Base-by-base conservation (phyloP, 2,888 invertebrate genomes). In the Aromia moschata region DNA sequence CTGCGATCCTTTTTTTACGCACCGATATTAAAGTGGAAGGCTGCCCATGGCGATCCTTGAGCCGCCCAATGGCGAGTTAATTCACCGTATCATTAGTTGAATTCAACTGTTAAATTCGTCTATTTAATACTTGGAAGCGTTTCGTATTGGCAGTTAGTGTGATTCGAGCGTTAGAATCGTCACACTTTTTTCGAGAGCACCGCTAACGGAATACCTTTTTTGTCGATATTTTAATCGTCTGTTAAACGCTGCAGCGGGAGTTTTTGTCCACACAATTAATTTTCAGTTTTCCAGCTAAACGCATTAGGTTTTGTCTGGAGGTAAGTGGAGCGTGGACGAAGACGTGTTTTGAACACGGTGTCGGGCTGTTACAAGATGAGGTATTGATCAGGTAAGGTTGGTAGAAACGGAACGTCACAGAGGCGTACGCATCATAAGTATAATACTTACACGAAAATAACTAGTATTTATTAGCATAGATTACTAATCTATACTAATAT, bases 21-120 rank as follows among this genome's bases (percentile, higher is more conserved):
- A 25, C 7, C 7, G 36, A 33, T 56, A 67, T 68, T 62, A 53
- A 60, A 64, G 65, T 60, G 56, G 67, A 61, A 58, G 65, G 58
- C 61, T 63, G 64, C 66, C 64, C 65, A 65, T 65, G 67, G 68
- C 65, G 64, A 68, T 64, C 44, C 9, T 44, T 61, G 64, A 62
- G 64, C 67, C 67, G 67, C 67, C 67, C 65, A 61, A 68, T 65
- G 65, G 64, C 59, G 62, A 63, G 62, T 64, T 70, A 71, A 70
- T 69, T 68, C 64, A 69, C 62, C 69, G 65, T 71, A 63, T 68
- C 68, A 71, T 71, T 71, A 70, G 65, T 65, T 63, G 64, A 68
- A 70, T 69, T 70, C 70, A 68, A 70, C 68, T 71, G 67, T 70
- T 70, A 65, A 70, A 70, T 70, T 68, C 60, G 60, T 65, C 64